Evolutionary conservation across 2,888 invertebrate species (phyloP).

Genomic region (Drosophila falleni): DNA sequence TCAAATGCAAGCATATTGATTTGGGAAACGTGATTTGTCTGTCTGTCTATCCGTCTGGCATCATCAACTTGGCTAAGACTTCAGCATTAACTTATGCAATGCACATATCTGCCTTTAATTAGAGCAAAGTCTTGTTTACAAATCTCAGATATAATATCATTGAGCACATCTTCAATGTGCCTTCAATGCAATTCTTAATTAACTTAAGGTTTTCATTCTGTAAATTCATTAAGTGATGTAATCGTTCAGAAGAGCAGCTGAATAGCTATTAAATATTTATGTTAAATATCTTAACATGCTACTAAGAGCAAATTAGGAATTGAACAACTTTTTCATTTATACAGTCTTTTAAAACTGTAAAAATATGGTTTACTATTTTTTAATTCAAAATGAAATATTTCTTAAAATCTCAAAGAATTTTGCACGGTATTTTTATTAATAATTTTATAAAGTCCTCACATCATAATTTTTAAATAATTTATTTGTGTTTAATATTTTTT

Average conservation of each 20-base stretch:
- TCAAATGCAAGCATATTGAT: constrained; percentile 53
- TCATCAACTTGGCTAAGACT: constrained; percentile 1
- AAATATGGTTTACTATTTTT: too few species aligned
- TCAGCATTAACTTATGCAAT: constrained; percentile 35
- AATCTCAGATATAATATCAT: constrained; percentile 20
- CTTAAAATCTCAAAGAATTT: too few species aligned
- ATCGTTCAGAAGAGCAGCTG: neutral
- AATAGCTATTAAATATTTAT: neutral
- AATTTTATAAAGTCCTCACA: too few species aligned
- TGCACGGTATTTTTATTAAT: too few species aligned
- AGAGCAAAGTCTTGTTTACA: constrained; percentile 58
- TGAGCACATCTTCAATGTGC: constrained; percentile 1
- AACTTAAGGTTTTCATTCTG: constrained; percentile 10
- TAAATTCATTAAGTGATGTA: neutral
- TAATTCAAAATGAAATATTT: too few species aligned
- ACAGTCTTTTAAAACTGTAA: too few species aligned
- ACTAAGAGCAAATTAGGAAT: too few species aligned
- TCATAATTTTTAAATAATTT: neutral
- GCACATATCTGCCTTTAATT: constrained; percentile 63
- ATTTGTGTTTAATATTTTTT: neutral
- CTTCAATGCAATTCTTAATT: constrained; percentile 16
- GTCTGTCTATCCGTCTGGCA: neutral
- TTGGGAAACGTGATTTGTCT: constrained; percentile 32
- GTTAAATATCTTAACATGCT: neutral
- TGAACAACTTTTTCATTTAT: too few species aligned